These are phyloP conservation scores for Drosophila emarginata DNA, from an alignment of 2,888 invertebrate species.

Conservation along the genomic window DNA sequence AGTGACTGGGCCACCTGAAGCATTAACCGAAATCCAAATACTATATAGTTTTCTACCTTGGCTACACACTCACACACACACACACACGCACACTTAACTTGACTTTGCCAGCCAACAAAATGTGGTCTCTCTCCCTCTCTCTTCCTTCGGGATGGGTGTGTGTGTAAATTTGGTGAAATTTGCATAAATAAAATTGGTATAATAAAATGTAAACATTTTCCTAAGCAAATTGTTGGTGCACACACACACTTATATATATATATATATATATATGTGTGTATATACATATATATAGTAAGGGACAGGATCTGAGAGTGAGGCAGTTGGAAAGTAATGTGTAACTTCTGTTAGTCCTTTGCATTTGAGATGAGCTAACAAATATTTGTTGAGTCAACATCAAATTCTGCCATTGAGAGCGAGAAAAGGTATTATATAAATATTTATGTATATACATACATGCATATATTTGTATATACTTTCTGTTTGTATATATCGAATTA, in stretches of 20 bases:
- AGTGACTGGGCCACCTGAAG: slow-evolving; percentile 6
- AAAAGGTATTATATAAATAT: slow-evolving; percentile 23
- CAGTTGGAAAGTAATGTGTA: slow-evolving; percentile 20
- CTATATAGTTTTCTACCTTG: slow-evolving; percentile 42
- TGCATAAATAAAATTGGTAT: slow-evolving; percentile 76
- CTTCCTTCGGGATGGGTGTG: slow-evolving; percentile 14
- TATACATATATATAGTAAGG: not conserved
- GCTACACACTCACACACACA: slow-evolving; percentile 22
- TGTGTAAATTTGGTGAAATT: slow-evolving; percentile 60
- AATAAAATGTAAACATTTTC: slow-evolving; percentile 75
- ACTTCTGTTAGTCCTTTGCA: slow-evolving; percentile 7
- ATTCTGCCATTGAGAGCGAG: slow-evolving; percentile 59
- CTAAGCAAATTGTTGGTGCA: slow-evolving; percentile 66
- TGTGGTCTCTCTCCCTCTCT: slow-evolving; percentile 38
- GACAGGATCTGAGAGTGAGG: not conserved
- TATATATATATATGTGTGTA: not conserved
- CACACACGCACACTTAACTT: slow-evolving; percentile 18
- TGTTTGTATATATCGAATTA: not conserved
- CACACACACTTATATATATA: not conserved
- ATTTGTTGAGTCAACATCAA: slow-evolving; percentile 61
- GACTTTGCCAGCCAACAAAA: slow-evolving; percentile 26
- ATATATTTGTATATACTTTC: not conserved
- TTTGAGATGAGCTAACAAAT: slow-evolving; percentile 39
- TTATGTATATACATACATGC: not conserved
- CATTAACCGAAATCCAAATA: slow-evolving; percentile 26